Base-by-base conservation (phyloP, 2,888 invertebrate genomes). In the Chrysolina americana region DNA sequence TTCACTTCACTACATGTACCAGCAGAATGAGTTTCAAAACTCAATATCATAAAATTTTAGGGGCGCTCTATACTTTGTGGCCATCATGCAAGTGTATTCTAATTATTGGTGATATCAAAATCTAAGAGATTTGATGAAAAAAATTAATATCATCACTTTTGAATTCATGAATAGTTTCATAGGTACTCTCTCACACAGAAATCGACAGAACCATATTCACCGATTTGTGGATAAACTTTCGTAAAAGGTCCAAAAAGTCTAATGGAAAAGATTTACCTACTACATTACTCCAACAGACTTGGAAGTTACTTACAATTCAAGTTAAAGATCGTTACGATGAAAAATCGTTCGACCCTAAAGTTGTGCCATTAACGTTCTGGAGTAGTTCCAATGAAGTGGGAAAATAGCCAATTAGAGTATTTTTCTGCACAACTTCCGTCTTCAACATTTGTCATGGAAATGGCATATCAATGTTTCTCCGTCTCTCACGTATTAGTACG, bases 391-490 rank as follows among this genome's bases (percentile, higher is more conserved):
- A 80, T 80, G 79, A 75, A 73, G 72, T 78, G 76, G 76, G 76
- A 80, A 80, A 81, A 80, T 74, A 75, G 79, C 79, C 79, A 80
- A 80, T 80, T 81, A 80, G 75, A 75, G 73, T 74, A 72, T 78
- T 80, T 81, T 81, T 73, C 74, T 76, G 78, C 76, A 75, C 72
- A 76, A 78, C 68, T 79, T 75, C 48, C 64, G 69, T 21, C 59
- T 74, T 70, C 56, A 44, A 68, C 75, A 64, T 74, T 71, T 70
- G 69, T 64, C 70, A 69, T 65, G 66, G 44, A 69, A 68, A 75
- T 70, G 71, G 65, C 71, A 75, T 68, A 68, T 56, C 68, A 53
- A 53, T 56, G 36, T 68, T 68, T 36, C 41, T 68, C 36, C 21
- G 53, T 68, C 53, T 56, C 21, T 19, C 17, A 23, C 53, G 19